Evolutionary conservation across 2,888 invertebrate genomes (phyloP), one percentile per base, ranked within the genome.

Genomic region (Hemistola chrysoprasaria): DNA sequence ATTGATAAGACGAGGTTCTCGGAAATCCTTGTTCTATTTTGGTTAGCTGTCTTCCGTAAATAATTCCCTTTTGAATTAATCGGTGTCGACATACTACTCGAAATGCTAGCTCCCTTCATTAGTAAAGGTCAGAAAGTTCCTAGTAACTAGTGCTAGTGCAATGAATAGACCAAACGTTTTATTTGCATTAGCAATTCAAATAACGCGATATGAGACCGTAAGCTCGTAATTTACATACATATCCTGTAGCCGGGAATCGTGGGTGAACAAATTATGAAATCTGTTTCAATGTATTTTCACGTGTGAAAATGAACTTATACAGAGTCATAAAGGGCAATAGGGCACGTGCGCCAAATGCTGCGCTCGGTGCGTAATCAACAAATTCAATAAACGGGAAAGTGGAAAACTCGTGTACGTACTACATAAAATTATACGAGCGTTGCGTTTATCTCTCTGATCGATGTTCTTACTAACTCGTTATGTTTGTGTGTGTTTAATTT

Each of bases 101-200:
- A n/a, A n/a, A n/a, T n/a, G n/a, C n/a, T n/a, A n/a, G n/a, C n/a
- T n/a, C n/a, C n/a, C n/a, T n/a, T n/a, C n/a, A n/a, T n/a, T n/a
- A n/a, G n/a, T n/a, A n/a, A n/a, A n/a, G n/a, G n/a, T n/a, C n/a
- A n/a, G n/a, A n/a, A n/a, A n/a, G n/a, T n/a, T n/a, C n/a, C n/a
- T n/a, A n/a, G n/a, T n/a, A 16, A 16, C 16, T 16, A 16, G 16
- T 16, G 16, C 40, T 31, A 36, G 25, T 31, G 49, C 48, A 50
- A 38, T 49, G 39, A 50, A 49, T 50, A 26, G 30, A 22, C 33
- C 36, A 40, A 31, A 50, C 53, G 54, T 51, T 65, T 64, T 58
- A 71, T 72, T 70, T 71, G 44, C 59, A 71, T 77, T 74, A 68
- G 64, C 68, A 74, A 69, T 73, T 71, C 67, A 71, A 70, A 73